Base-by-base conservation (phyloP, 2,113 vertebrate genomes). In the Apistogramma diplotaenia region DNA sequence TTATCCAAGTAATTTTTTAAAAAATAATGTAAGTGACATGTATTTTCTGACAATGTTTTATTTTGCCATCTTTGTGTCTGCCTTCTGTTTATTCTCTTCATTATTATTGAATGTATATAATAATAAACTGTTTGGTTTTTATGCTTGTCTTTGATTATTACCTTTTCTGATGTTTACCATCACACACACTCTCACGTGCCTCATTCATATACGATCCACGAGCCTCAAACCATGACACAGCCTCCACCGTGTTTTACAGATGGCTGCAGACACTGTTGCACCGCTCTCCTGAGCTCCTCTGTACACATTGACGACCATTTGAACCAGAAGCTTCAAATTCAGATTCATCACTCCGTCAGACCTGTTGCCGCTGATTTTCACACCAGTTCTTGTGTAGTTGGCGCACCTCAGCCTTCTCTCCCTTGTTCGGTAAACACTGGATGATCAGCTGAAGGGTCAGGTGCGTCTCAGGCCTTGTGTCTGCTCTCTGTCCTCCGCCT, bases 81-180 rank as follows among this genome's bases (percentile, higher is more conserved):
- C 92, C 91, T 93, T 93, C 74, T 89, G 81, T 93, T 94, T 93
- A 91, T 90, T 92, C 76, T 88, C 91, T 90, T 89, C 92, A 94
- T 95, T 92, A 93, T 94, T 92, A 92, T 94, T 94, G 93, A 95
- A 94, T 95, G 94, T 94, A 95, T 91, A 94, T 95, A 95, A 93
- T 94, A 94, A 94, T 93, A 94, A 94, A 94, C 93, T 75, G 92
- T 95, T 94, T 94, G 92, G 93, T 94, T 95, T 94, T 95, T 95
- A 94, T 31, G 29, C 67, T 33, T 31, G 75, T 82, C 57, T 88
- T 59, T 74, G 82, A 29, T 49, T 43, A n/a, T 18, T 70, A 49
- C n/a, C 16, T 91, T 86, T 19, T 89, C 90, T n/a, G 19, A 46
- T 8, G 15, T 67, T 67, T 19, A 27, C 23, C 11, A 40, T 46